Evolutionary conservation across 2,113 vertebrate species (phyloP).

Genomic region (Pollachius pollachius): DNA sequence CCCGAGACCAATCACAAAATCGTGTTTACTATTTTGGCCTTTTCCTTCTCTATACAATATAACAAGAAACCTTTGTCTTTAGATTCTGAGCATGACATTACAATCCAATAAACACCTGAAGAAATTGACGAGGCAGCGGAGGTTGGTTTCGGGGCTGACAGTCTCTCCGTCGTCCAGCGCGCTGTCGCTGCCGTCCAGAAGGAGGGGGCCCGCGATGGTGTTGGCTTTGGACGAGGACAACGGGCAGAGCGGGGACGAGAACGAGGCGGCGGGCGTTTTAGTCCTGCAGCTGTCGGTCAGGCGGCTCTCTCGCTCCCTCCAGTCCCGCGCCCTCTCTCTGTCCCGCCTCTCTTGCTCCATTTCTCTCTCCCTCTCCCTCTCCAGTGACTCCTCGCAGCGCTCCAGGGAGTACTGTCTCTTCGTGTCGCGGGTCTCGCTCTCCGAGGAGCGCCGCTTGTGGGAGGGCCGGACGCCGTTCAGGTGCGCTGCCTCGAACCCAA

Average conservation of each 20-base stretch:
- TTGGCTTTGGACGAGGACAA: conserved; percentile 42
- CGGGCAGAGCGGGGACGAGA: conserved; percentile 30
- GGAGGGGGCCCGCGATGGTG: conserved; percentile 42
- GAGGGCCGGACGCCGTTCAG: conserved; percentile 78
- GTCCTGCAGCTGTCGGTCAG: conserved; percentile 54
- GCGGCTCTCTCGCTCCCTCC: conserved; percentile 35
- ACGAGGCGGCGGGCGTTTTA: conserved; percentile 51
- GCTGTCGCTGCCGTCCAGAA: conserved; percentile 59
- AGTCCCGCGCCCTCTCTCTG: conserved; percentile 73
- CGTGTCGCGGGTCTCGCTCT: conserved; percentile 86
- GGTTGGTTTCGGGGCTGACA: conserved; percentile 88
- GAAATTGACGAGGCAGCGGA: conserved; percentile 94
- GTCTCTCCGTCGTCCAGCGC: conserved; percentile 67
- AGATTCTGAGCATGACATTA: too few species aligned
- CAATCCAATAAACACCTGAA: conserved; percentile 71
- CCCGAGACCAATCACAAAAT: neutral
- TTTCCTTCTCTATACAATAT: too few species aligned
- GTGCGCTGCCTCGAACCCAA: conserved; percentile 47
- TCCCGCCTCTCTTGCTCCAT: conserved; percentile 59
- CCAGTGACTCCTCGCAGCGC: conserved; percentile 67
- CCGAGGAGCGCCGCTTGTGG: conserved; percentile 89
- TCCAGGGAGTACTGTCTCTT: conserved; percentile 93
- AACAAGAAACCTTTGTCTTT: too few species aligned
- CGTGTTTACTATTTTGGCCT: too few species aligned
- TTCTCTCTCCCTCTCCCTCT: conserved; percentile 55